Conservation (phyloP, 2,888 invertebrate species). For the Troilus luridus region DNA sequence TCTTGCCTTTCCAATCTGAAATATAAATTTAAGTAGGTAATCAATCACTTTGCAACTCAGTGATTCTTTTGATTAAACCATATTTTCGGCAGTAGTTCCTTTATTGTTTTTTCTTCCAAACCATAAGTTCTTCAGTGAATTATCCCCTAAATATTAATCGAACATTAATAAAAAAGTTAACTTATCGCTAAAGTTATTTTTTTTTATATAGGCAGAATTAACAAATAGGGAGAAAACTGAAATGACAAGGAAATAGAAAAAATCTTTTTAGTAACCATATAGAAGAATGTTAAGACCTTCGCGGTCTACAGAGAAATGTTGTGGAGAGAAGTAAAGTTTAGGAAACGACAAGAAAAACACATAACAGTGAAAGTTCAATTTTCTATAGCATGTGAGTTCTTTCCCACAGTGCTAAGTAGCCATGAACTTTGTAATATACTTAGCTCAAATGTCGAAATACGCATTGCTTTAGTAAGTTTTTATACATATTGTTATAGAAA, state of each 20-base stretch:
- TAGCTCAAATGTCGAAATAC: background rate
- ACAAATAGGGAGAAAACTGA: background rate
- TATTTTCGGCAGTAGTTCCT: no score
- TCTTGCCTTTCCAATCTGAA: no score
- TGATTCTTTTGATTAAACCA: no score
- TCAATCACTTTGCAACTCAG: no score
- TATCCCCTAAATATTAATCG: no score
- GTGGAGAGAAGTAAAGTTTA: background rate
- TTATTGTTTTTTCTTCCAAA: no score
- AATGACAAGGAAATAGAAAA: background rate
- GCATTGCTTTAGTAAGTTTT: background rate
- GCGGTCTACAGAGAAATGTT: constrained; percentile 1
- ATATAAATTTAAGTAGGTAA: no score
- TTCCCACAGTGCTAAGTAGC: background rate
- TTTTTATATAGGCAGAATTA: no score
- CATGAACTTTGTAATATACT: background rate
- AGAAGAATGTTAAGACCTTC: background rate
- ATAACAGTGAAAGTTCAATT: constrained; percentile 24
- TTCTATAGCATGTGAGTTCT: background rate
- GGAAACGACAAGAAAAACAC: background rate
- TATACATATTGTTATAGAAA: background rate
- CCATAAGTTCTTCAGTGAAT: no score
- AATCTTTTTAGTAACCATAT: background rate
- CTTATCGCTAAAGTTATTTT: no score
- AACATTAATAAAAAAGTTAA: no score